Evolutionary conservation across 1,140 invertebrate genomes (phyloP), one percentile per base, ranked within the genome.

Genomic region (Drosophila ogumai): DNA sequence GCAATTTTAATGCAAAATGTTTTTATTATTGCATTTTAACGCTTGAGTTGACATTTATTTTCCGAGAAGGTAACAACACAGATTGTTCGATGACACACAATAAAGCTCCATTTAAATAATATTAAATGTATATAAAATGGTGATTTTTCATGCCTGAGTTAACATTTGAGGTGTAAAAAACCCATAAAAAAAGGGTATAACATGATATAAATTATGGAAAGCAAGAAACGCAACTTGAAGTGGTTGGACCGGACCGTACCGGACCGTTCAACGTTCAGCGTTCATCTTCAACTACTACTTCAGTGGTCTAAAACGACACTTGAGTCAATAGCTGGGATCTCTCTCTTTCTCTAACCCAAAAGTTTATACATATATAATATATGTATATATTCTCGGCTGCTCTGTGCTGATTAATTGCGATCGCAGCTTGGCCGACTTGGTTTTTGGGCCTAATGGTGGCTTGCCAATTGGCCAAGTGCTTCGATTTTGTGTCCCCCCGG

Each of bases 271-370:
- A 15, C 19, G 19, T 13, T n/a, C n/a, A n/a, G n/a, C n/a, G 38
- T 43, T 38, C 41, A 56, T 49, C 63, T 49, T 43, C 75, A 77
- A 60, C 64, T 52, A 88, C 85, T 88, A 90, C 85, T 88, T 88
- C 85, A 88, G 85, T 88, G 85, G 85, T 85, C 74, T 81, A 90
- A 90, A 88, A 90, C 85, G 85, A 81, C 85, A 88, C 85, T 88
- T 85, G 85, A 88, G 85, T 90, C 77, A 81, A 88, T 69, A 67
- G 19, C 47, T 44, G 58, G 34, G 56, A 46, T 71, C 50, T 71
- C 34, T 32, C n/a, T 28, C 15, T 10, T 1, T 28, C 25, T 25
- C 43, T 22, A 38, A 15, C 13, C 54, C 22, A 13, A 56, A 56
- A 15, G 15, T 36, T 8, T 50, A 50, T 50, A 10, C 3, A 10